These are phyloP conservation scores for Lycia hirtaria DNA, from an alignment of 2,888 invertebrate genomes.

Conservation along the genomic window DNA sequence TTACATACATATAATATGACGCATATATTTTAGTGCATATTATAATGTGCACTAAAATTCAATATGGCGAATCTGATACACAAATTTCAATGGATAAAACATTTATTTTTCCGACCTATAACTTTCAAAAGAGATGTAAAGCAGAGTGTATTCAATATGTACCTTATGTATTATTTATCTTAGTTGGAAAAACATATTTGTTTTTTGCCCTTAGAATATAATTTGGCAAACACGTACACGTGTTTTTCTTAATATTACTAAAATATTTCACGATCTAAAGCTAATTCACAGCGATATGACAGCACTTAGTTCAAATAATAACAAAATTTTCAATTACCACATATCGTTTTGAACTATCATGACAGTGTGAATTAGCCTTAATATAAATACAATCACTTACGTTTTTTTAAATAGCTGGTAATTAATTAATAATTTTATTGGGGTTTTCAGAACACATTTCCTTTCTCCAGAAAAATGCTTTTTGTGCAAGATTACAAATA, in stretches of 20 bases:
- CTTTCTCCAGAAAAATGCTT: too few relatives aligned
- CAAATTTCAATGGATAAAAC: too few relatives aligned
- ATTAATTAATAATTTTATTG: not conserved
- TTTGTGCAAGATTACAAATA: too few relatives aligned
- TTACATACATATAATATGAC: too few relatives aligned
- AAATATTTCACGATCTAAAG: not conserved
- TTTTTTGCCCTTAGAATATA: not conserved
- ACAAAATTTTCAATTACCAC: not conserved
- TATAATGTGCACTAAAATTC: too few relatives aligned
- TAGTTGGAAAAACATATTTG: too few relatives aligned
- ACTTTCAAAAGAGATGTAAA: too few relatives aligned
- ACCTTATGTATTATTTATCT: too few relatives aligned
- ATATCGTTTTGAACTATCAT: not conserved
- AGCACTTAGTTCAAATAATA: not conserved
- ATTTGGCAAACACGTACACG: not conserved
- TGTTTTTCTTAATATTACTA: not conserved
- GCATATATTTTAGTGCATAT: too few relatives aligned
- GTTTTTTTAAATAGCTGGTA: not conserved
- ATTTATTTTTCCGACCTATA: too few relatives aligned
- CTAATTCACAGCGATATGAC: not conserved
- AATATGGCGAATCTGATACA: too few relatives aligned
- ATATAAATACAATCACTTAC: not conserved
- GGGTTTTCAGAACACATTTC: slow-evolving; percentile 1
- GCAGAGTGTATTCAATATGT: too few relatives aligned
- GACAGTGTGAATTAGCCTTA: not conserved